These are phyloP conservation scores for Heterodera filipjevi DNA, from an alignment of 2,888 invertebrate species.

Conservation along the genomic window DNA sequence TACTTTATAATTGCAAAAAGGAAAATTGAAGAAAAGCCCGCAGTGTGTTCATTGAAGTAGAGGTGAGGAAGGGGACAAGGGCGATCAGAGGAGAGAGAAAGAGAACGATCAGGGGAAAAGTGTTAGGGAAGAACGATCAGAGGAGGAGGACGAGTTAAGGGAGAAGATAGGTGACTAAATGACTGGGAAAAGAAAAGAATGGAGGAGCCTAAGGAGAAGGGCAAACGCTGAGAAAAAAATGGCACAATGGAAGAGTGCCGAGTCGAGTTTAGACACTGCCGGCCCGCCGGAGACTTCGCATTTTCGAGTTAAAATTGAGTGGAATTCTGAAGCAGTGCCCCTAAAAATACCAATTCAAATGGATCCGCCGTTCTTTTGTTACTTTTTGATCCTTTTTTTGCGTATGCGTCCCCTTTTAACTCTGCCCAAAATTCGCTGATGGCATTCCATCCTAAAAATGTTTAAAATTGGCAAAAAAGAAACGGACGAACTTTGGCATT, in stretches of 20 bases:
- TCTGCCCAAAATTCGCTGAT: not conserved
- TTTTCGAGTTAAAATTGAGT: not conserved
- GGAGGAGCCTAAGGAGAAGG: slow-evolving; percentile 11
- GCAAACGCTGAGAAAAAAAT: slow-evolving; percentile 22
- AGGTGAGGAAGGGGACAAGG: too few relatives aligned
- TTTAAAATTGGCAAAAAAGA: not conserved
- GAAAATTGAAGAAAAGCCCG: too few relatives aligned
- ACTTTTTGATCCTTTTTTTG: not conserved
- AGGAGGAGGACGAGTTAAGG: too few relatives aligned
- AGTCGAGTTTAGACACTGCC: not conserved
- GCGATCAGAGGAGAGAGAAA: too few relatives aligned
- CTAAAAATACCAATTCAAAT: not conserved
- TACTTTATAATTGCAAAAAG: too few relatives aligned
- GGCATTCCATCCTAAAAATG: not conserved
- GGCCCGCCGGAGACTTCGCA: not conserved
- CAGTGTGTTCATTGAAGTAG: too few relatives aligned
- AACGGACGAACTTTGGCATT: not conserved
- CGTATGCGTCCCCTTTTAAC: not conserved
- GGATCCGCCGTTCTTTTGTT: not conserved
- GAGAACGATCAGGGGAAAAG: too few relatives aligned
- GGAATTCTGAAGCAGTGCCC: not conserved
- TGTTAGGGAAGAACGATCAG: too few relatives aligned
- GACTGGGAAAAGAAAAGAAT: not conserved
- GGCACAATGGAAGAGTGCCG: not conserved
- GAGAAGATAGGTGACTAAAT: not conserved